phyloP scores from a whole-genome alignment of 2,113 vertebrate species.

The Stercorarius parasiticus region DNA sequence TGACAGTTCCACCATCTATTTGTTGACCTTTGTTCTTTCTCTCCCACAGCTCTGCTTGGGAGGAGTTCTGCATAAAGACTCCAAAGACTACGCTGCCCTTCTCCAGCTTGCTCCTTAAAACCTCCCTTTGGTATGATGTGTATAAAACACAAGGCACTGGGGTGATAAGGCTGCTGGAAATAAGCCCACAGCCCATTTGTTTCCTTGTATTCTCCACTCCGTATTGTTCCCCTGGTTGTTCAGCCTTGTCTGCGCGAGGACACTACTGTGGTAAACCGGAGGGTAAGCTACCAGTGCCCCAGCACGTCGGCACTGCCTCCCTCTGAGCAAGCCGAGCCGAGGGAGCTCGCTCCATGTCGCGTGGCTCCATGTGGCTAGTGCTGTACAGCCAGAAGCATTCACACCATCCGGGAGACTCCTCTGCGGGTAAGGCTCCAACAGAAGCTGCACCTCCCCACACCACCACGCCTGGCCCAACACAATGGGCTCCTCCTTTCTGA shows the following conservation, averaged over 20 bases:
- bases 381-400: background rate
- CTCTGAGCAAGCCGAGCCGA: background rate
- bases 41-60: background rate
- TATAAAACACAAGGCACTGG: background rate
- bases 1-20: background rate
- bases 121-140: background rate
- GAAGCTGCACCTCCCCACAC: background rate
- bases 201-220: background rate
- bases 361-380: rapidly evolving
- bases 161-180: background rate
- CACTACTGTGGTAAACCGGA: background rate
- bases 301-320: background rate
- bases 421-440: background rate
- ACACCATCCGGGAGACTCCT: background rate
- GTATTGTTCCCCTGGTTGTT: background rate
- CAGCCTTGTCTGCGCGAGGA: background rate
- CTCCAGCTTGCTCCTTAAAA: background rate
- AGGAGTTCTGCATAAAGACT: background rate
- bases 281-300: background rate
- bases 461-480: background rate
- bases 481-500: background rate
- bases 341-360: rapidly evolving
- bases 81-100: background rate
- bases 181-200: background rate
- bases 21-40: background rate